These are phyloP conservation scores for Ceratotherium simum DNA, from an alignment of 2,113 vertebrate genomes.

Conservation along the genomic window DNA sequence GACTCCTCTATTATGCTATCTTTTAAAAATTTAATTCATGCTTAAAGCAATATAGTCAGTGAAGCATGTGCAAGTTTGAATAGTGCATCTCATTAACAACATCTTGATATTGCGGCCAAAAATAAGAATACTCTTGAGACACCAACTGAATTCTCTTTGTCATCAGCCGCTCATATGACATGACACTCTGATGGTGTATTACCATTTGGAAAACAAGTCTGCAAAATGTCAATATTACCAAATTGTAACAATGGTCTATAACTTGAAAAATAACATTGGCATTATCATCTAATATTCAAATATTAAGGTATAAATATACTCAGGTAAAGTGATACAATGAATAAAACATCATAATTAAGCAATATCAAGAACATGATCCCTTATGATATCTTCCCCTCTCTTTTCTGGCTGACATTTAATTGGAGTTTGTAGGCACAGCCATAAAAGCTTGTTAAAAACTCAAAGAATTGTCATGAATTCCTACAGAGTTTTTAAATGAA, in stretches of 20 bases:
- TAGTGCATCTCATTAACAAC: constrained; percentile 55
- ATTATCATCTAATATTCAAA: neutral
- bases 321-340: neutral
- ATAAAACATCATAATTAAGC: neutral
- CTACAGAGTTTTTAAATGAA: neutral
- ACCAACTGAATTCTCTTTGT: neutral
- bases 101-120: constrained; percentile 46
- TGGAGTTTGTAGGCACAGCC: neutral
- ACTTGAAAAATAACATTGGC: neutral
- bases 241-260: neutral
- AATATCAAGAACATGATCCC: neutral
- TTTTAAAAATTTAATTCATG: constrained; percentile 65
- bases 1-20: neutral
- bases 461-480: neutral
- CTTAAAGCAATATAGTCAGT: constrained; percentile 41
- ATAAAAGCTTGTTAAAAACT: constrained; percentile 13
- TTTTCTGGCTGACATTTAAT: neutral
- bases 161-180: neutral
- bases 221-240: neutral
- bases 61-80: constrained; percentile 10
- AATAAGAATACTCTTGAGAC: constrained; percentile 52
- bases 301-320: neutral
- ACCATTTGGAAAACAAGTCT: neutral
- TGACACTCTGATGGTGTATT: neutral
- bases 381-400: neutral